These are phyloP conservation scores for Sclerodermus sp. DNA, from an alignment of 2,888 invertebrate genomes.

Conservation along the genomic window DNA sequence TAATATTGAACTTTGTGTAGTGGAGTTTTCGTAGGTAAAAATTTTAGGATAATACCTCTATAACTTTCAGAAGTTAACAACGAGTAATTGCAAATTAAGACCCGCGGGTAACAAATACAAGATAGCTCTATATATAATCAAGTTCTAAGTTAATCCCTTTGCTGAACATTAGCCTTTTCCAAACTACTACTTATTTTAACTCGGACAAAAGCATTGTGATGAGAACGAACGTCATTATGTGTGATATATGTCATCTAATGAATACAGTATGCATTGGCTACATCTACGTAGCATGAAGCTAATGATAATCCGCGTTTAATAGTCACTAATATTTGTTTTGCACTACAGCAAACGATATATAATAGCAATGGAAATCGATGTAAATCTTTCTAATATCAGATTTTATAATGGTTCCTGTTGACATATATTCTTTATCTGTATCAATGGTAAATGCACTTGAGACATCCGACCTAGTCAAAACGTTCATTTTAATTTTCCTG, in stretches of 20 bases:
- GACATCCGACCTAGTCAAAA: slow-evolving; percentile 21
- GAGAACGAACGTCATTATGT: slow-evolving; percentile 6
- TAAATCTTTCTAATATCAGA: neutral
- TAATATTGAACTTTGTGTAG: too few species aligned
- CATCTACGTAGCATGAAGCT: slow-evolving; percentile 39
- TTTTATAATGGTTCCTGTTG: slow-evolving; percentile 8
- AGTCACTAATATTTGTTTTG: slow-evolving; percentile 6
- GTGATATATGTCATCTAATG: slow-evolving; percentile 10
- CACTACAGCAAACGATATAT: slow-evolving; percentile 16
- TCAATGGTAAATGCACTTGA: slow-evolving; percentile 27
- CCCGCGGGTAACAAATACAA: too few species aligned
- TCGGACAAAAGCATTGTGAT: slow-evolving; percentile 14
- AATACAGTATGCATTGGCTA: slow-evolving; percentile 29
- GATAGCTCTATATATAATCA: too few species aligned
- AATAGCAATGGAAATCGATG: slow-evolving; percentile 7
- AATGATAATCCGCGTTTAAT: slow-evolving; percentile 26
- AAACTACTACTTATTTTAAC: neutral
- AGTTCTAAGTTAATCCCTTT: too few species aligned
- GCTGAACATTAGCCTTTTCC: too few species aligned
- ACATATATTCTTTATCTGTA: slow-evolving; percentile 10
- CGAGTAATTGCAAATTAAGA: too few species aligned
- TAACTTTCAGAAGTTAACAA: too few species aligned
- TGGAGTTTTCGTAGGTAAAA: too few species aligned
- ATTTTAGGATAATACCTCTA: too few species aligned
- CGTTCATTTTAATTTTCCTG: slow-evolving; percentile 6